Evolutionary conservation across 2,797 vertebrate genomes (phyloP).

Genomic region (Phaenicophaeus curvirostris): DNA sequence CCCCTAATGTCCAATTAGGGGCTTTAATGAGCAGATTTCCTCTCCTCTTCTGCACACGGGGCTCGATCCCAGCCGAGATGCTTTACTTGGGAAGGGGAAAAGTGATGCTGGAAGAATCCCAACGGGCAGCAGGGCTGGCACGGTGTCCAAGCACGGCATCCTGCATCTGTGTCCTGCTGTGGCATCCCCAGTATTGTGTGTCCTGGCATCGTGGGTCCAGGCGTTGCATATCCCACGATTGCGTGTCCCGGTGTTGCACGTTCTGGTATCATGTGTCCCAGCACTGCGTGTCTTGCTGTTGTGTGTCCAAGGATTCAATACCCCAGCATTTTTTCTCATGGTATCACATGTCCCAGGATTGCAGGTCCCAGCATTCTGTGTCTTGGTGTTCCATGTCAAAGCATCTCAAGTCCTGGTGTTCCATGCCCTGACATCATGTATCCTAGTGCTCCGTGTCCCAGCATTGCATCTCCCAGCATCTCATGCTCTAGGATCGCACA

Average conservation of each 20-base stretch:
- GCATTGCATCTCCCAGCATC: neutral
- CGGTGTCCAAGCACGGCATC: neutral
- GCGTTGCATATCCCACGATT: neutral
- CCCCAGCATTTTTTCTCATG: neutral
- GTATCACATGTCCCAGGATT: fast-evolving
- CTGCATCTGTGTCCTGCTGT: neutral
- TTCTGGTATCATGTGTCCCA: fast-evolving
- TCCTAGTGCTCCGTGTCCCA: fast-evolving
- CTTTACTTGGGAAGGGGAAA: neutral
- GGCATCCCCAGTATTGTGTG: neutral
- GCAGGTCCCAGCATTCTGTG: fast-evolving
- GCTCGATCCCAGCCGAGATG: neutral
- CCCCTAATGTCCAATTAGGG: neutral
- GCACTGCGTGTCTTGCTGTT: fast-evolving
- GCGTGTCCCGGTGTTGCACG: fast-evolving
- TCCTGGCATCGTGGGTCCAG: neutral
- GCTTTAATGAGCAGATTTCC: neutral
- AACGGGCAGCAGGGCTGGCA: neutral
- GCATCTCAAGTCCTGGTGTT: fast-evolving
- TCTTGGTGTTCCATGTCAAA: neutral
- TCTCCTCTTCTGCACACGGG: neutral
- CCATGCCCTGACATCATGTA: fast-evolving
- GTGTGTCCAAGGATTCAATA: no score
- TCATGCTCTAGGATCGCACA: fast-evolving
- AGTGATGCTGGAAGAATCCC: fast-evolving